Conservation (phyloP, 2,797 vertebrate species). For the Champsocephalus gunnari region DNA sequence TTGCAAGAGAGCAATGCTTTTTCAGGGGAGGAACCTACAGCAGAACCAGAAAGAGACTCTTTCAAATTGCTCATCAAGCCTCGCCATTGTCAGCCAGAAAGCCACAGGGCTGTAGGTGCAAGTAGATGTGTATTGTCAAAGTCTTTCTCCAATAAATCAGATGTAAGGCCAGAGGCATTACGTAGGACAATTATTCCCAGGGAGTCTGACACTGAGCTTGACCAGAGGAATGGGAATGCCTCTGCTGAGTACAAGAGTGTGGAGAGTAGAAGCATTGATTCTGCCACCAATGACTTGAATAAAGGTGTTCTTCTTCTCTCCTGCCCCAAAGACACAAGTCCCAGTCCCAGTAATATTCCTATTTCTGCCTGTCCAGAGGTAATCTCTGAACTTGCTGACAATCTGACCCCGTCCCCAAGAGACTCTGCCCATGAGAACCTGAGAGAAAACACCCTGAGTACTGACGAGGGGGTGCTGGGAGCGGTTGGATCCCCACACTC, state of each 20-base stretch:
- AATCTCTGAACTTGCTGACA: constrained; percentile 80
- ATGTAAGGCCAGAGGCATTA: constrained; percentile 52
- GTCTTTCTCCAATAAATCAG: constrained; percentile 60
- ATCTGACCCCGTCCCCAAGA: constrained; percentile 73
- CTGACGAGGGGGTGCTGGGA: constrained; percentile 78
- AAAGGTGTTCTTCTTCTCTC: constrained; percentile 85
- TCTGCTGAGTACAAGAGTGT: constrained; percentile 48
- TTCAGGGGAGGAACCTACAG: constrained; percentile 36
- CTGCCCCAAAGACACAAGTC: constrained; percentile 81
- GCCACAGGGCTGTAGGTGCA: constrained; percentile 62
- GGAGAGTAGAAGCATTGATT: constrained; percentile 60
- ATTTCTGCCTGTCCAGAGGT: constrained; percentile 81
- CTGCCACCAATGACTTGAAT: constrained; percentile 87
- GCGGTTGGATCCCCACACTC: constrained; percentile 81
- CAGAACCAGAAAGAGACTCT: constrained; percentile 78
- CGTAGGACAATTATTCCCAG: constrained; percentile 33
- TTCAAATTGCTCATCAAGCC: constrained; percentile 81
- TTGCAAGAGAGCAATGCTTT: constrained; percentile 47
- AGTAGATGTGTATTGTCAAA: constrained; percentile 67
- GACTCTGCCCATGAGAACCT: constrained; percentile 87
- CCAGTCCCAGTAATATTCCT: constrained; percentile 87
- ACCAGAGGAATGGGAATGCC: constrained; percentile 80
- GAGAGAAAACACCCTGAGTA: constrained; percentile 80
- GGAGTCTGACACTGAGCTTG: constrained; percentile 69
- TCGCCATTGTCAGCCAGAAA: constrained; percentile 65